Evolutionary conservation across 2,888 invertebrate species (phyloP), one percentile per base, ranked within the genome.

Genomic region (Xylota sylvarum): DNA sequence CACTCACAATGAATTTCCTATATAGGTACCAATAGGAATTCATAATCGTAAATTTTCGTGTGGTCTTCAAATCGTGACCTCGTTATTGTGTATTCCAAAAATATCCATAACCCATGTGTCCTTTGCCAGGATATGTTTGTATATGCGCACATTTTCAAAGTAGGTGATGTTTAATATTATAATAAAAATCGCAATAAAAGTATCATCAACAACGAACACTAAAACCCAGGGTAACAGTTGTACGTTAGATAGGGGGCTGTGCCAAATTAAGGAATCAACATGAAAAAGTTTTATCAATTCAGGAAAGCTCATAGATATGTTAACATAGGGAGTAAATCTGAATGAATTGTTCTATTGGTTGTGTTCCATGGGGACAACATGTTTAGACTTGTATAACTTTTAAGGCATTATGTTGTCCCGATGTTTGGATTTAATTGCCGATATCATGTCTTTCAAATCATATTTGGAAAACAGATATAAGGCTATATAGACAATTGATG

Each of bases 151-250:
- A 50, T 52, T 52, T 12, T 23, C 35, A 43, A 55, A 64, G 35
- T 55, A 46, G 64, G 64, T 52, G 62, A 43, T 55, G 55, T 17
- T 56, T 65, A 56, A 32, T 73, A 50, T 55, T 74, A 65, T 55
- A 74, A 65, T 55, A 74, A 74, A 64, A 74, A 74, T 62, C 30
- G 62, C 73, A 43, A 52, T 62, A 74, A 74, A 74, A 74, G 64
- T 55, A 46, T 14, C 64, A 56, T 64, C 55, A 55, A 69, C 27
- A 69, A 69, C 55, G 27, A 27, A 27, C 37, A 32, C 35, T 37
- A 27, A 55, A 69, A 55, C 17, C 10, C 17, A 7, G 52, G 40
- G 40, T 55, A 69, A n/a, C 37, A 17, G 35, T 27, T 12, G 46
- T 46, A 6, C 10, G 30, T 12, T 5, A 10, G 12, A 52, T 43